These are phyloP conservation scores for Piliocolobus tephrosceles DNA, from an alignment of 2,113 vertebrate species.

Conservation along the genomic window DNA sequence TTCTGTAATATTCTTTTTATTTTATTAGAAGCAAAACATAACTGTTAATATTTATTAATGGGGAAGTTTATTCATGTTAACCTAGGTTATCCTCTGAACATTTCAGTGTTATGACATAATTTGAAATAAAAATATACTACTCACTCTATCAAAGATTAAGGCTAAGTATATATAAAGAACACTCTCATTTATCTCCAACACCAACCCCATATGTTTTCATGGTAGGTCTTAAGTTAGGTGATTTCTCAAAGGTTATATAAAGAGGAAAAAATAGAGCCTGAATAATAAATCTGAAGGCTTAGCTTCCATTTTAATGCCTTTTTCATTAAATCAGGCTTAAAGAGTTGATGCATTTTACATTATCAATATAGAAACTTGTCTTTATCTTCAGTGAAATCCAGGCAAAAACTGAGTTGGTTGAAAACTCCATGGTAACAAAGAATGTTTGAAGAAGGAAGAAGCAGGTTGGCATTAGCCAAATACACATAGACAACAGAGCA, in stretches of 20 bases:
- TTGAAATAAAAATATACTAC: background rate
- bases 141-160: background rate
- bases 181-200: background rate
- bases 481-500: background rate
- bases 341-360: background rate
- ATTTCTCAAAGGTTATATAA: background rate
- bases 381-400: background rate
- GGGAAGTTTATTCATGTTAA: background rate
- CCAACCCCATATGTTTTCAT: background rate
- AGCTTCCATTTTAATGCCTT: background rate
- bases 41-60: background rate
- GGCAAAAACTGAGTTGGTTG: background rate
- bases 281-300: background rate
- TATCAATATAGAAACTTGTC: background rate
- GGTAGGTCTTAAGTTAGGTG: background rate
- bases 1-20: background rate
- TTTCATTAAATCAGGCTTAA: conserved; percentile 26
- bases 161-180: background rate
- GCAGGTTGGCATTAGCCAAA: background rate
- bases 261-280: background rate
- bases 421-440: background rate
- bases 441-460: background rate
- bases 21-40: background rate
- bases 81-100: background rate
- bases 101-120: background rate